phyloP scores from a whole-genome alignment of 2,797 vertebrate species.

The Catharus ustulatus region DNA sequence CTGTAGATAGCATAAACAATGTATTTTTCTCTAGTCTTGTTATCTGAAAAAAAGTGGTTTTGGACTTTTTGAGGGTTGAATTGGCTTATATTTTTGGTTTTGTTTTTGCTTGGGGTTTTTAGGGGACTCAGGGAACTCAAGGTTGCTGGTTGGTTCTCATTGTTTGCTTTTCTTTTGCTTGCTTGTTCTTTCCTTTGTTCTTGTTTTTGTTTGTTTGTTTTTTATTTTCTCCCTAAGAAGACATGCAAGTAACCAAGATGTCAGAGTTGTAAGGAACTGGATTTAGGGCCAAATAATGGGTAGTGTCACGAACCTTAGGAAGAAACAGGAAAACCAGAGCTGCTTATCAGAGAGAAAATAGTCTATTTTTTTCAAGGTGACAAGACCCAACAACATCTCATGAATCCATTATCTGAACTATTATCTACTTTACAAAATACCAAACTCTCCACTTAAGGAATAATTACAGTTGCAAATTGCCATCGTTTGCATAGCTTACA shows the following conservation, averaged over 20 bases:
- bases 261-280: background rate
- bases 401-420: background rate
- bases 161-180: background rate
- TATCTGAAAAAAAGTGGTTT: background rate
- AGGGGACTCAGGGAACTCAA: fast-evolving
- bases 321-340: background rate
- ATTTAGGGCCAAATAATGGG: background rate
- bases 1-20: background rate
- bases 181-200: background rate
- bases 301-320: background rate
- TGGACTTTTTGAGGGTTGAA: fast-evolving
- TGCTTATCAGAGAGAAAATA: background rate
- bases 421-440: constrained; percentile 8
- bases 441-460: background rate
- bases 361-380: background rate
- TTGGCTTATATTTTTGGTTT: background rate
- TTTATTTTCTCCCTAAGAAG: background rate
- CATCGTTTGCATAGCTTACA: background rate
- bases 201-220: background rate
- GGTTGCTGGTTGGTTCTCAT: background rate
- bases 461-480: background rate
- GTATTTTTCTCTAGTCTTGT: background rate
- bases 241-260: background rate
- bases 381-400: background rate
- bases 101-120: background rate